phyloP scores from a whole-genome alignment of 1,140 invertebrate species.

The Sipha flava region DNA sequence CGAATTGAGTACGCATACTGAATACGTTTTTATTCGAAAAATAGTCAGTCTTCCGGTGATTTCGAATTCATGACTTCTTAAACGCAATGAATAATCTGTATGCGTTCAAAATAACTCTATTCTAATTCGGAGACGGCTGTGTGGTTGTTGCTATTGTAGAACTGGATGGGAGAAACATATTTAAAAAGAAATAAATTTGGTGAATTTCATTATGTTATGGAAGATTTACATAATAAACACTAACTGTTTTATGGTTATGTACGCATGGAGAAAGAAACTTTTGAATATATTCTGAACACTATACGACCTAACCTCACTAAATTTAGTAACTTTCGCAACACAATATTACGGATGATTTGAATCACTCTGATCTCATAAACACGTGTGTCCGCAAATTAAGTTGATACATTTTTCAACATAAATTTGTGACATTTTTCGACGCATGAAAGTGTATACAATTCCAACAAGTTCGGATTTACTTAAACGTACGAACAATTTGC shows the following conservation, averaged over 20 bases:
- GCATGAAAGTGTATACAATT: too few species aligned
- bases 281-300: background rate
- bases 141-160: background rate
- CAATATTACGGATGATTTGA: too few species aligned
- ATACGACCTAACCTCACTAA: constrained; percentile 11
- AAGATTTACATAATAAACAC: background rate
- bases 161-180: background rate
- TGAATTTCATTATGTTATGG: constrained; percentile 1
- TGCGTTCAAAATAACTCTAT: background rate
- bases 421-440: too few species aligned
- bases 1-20: background rate
- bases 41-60: constrained; percentile 2
- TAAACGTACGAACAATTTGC: too few species aligned
- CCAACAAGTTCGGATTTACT: too few species aligned
- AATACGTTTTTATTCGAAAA: background rate
- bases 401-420: too few species aligned
- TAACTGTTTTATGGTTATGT: constrained; percentile 9
- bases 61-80: background rate
- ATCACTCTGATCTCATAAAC: too few species aligned
- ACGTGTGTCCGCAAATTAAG: too few species aligned
- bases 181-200: background rate
- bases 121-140: background rate
- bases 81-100: background rate
- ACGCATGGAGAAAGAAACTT: constrained; percentile 7
- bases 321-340: constrained; percentile 1